phyloP scores from a whole-genome alignment of 2,797 vertebrate species.

The Eulemur coronatus region DNA sequence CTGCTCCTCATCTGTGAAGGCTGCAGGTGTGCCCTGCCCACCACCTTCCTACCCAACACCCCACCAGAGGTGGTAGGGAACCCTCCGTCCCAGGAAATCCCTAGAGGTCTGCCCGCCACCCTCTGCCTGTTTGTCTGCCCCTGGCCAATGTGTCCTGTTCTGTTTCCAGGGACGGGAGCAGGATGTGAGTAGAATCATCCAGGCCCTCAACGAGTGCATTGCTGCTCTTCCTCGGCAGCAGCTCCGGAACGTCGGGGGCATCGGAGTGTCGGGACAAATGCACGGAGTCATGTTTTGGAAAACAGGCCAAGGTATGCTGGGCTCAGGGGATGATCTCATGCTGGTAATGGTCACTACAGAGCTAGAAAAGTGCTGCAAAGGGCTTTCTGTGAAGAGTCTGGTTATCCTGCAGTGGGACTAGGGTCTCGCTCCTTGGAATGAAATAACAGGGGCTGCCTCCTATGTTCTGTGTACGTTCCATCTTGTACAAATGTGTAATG shows the following conservation, averaged over 20 bases:
- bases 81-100: background rate
- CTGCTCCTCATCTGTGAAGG: background rate
- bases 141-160: background rate
- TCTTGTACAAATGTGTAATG: background rate
- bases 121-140: background rate
- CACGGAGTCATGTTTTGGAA: constrained; percentile 96
- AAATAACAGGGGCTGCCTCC: background rate
- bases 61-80: background rate
- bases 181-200: constrained; percentile 88
- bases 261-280: constrained; percentile 97
- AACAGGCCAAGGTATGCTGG: constrained; percentile 85
- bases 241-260: constrained; percentile 86
- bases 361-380: background rate
- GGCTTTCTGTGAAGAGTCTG: background rate
- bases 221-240: constrained; percentile 86
- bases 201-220: constrained; percentile 90
- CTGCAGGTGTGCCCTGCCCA: no score
- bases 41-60: background rate
- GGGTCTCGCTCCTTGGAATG: background rate
- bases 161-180: constrained; percentile 92
- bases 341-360: background rate
- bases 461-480: background rate
- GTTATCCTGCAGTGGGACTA: background rate
- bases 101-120: background rate
- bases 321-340: background rate